Percentiles rank a stretch among this genome's conserved stretches.
phyloP scores from a whole-genome alignment of 2,888 invertebrate species.

The Andrena flavipes region DNA sequence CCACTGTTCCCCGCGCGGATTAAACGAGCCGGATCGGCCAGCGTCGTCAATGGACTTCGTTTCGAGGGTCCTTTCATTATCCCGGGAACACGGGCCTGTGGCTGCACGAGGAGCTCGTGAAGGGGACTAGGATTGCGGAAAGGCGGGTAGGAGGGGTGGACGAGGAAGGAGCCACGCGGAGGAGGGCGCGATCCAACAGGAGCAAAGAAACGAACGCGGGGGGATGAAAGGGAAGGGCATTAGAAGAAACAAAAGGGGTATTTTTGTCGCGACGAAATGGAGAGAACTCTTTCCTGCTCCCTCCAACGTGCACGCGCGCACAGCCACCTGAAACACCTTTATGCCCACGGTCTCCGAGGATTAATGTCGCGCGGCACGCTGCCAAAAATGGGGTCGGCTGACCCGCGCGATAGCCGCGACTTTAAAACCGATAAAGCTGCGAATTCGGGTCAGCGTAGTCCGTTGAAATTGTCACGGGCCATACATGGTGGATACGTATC shows the following conservation, averaged over 20 bases:
- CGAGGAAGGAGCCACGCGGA: conserved; percentile 30
- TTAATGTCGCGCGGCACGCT: conserved; percentile 80
- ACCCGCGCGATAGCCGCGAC: conserved; percentile 69
- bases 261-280: conserved; percentile 67
- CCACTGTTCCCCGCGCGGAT: conserved; percentile 66
- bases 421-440: conserved; percentile 50
- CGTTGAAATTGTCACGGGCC: conserved; percentile 16
- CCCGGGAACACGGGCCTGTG: conserved; percentile 59
- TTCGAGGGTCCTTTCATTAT: conserved; percentile 74
- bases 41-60: conserved; percentile 73
- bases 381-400: conserved; percentile 80
- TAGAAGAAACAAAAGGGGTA: conserved; percentile 76
- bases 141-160: conserved; percentile 1
- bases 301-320: conserved; percentile 33
- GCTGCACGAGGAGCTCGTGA: conserved; percentile 25
- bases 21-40: conserved; percentile 71
- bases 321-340: conserved; percentile 62
- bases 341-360: conserved; percentile 75
- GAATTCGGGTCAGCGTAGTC: conserved; percentile 41
- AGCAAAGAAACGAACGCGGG: conserved; percentile 29
- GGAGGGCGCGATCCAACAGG: not conserved
- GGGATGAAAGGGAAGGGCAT: conserved; percentile 47
- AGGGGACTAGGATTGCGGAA: not conserved
- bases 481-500: conserved; percentile 10
- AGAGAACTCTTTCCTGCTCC: conserved; percentile 57